Evolutionary conservation across 1,140 invertebrate species (phyloP), one percentile per base, ranked within the genome.

Genomic region (Lepeophtheirus salmonis): DNA sequence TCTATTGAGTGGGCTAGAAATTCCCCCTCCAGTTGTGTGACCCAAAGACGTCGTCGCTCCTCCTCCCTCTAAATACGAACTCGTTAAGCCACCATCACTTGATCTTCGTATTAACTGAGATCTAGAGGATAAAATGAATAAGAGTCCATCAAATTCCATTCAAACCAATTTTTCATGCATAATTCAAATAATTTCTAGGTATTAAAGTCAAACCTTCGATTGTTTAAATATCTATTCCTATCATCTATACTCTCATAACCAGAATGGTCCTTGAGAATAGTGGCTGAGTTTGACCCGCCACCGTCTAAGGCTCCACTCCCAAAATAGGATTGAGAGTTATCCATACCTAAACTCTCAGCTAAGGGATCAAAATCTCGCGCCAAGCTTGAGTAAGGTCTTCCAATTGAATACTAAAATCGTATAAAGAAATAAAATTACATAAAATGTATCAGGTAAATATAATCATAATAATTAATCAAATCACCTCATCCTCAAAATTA

Each of bases 401-500:
- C 26, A n/a, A 41, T 41, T n/a, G n/a, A 41, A n/a, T 41, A 41
- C 30, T 41, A 41, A 41, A 41, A n/a, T n/a, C n/a, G n/a, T n/a
- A n/a, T n/a, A n/a, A 41, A 41, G 30, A 41, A 41, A 41, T n/a
- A 41, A 41, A 41, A 41, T 10, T 6, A 41, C 6, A 41, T 10
- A 6, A 41, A 6, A 41, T 41, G 30, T n/a, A 52, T 52, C 4
- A 52, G 20, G 16, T 6, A 52, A 6, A 52, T 16, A 18, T 10
- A 52, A 16, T 6, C 14, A 6, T 18, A 6, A 52, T 10, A 10
- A 16, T 52, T 10, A 13, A 52, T 10, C 18, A 52, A 41, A 6
- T 41, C n/a, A 41, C 72, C 64, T 72, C 71, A 64, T 75, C 73
- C 61, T 78, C 76, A 66, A 76, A 73, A 30, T 77, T 75, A 22